Conservation (phyloP, 2,113 vertebrate species). For the Petrocephalus microphthalmus region DNA sequence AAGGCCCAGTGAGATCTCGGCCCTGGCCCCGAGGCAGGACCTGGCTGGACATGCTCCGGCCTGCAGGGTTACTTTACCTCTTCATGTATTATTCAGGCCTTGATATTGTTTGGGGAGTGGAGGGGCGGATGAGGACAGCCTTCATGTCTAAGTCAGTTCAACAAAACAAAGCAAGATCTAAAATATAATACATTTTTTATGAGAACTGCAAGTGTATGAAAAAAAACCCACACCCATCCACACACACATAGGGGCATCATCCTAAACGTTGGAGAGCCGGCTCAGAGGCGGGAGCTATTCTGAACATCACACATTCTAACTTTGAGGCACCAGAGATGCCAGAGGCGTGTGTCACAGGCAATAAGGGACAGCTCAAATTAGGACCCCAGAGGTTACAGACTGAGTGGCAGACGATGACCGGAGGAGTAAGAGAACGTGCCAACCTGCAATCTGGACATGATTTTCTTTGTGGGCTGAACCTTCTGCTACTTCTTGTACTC, state of each 20-base stretch:
- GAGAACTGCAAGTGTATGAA: too few species aligned
- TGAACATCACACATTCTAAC: neutral
- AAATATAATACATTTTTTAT: neutral
- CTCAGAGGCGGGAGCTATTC: neutral
- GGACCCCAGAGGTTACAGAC: neutral
- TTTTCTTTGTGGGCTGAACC: neutral
- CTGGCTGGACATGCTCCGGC: constrained; percentile 35
- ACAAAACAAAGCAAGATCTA: neutral
- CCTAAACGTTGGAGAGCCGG: neutral
- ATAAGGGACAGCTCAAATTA: neutral
- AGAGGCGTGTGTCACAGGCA: neutral
- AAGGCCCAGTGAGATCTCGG: neutral
- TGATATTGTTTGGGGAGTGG: constrained; percentile 41
- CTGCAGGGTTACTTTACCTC: constrained; percentile 37
- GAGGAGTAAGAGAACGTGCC: neutral
- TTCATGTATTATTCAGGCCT: constrained; percentile 48
- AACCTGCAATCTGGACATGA: neutral
- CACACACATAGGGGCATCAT: neutral
- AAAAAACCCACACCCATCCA: neutral
- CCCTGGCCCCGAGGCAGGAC: constrained; percentile 37
- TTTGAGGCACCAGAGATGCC: neutral
- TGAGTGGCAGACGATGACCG: neutral
- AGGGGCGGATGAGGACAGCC: neutral
- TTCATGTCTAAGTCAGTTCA: neutral
- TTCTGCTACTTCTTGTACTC: neutral